These are phyloP conservation scores for Cyprinus carpio DNA, from an alignment of 2,113 vertebrate species.

Conservation along the genomic window DNA sequence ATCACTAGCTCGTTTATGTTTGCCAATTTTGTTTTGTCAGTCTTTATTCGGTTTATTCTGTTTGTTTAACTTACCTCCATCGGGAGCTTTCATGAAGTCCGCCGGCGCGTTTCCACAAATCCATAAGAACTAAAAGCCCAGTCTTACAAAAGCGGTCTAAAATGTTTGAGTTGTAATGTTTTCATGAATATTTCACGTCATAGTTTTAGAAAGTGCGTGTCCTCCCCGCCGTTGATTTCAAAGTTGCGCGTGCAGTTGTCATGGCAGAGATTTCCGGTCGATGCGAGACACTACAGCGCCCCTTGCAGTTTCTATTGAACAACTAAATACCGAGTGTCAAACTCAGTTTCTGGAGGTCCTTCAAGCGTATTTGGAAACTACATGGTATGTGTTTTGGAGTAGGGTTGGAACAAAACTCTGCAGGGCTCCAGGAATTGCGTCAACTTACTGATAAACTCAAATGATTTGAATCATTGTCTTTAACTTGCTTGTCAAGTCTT, in stretches of 20 bases:
- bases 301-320: background rate
- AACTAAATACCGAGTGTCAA: background rate
- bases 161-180: no score
- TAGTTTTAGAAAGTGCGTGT: background rate
- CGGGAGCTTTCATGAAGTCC: conserved; percentile 32
- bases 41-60: background rate
- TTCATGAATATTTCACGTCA: background rate
- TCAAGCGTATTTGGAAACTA: no score
- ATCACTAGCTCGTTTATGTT: no score
- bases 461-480: no score
- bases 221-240: background rate
- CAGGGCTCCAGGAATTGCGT: no score
- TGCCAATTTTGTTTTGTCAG: no score
- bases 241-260: conserved; percentile 1
- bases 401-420: no score
- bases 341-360: no score
- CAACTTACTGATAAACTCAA: no score
- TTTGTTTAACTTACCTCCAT: conserved; percentile 30
- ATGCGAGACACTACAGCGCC: conserved; percentile 4
- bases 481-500: no score
- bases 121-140: background rate
- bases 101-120: conserved; percentile 33
- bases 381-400: no score
- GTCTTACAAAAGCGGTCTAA: no score
- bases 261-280: conserved; percentile 29